Conservation (phyloP, 2,797 vertebrate genomes). For the Luscinia luscinia region DNA sequence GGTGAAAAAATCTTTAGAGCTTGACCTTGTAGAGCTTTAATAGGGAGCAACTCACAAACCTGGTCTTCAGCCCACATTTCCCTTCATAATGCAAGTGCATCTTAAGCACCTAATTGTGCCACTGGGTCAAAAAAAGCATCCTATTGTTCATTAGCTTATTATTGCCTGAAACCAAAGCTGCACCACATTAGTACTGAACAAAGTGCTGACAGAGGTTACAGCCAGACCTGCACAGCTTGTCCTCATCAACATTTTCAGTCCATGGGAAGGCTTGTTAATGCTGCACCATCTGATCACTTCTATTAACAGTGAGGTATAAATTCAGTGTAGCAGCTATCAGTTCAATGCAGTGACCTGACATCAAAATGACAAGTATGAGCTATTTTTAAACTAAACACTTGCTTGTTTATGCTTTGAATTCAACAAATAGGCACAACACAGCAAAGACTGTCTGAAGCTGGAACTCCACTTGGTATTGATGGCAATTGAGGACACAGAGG, state of each 20-base stretch:
- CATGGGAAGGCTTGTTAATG: neutral
- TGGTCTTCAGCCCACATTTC: neutral
- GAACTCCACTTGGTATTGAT: neutral
- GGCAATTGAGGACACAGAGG: neutral
- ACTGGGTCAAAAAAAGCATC: neutral
- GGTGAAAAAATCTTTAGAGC: neutral
- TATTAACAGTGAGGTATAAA: neutral
- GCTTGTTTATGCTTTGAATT: neutral
- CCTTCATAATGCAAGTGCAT: neutral
- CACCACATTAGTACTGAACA: neutral
- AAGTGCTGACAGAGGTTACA: neutral
- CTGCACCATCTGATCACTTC: neutral
- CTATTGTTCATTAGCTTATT: neutral
- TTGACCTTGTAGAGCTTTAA: neutral
- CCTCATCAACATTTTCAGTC: neutral
- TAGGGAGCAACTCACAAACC: neutral
- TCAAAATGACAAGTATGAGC: neutral
- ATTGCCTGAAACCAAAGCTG: neutral
- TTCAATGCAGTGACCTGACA: neutral
- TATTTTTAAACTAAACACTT: constrained; percentile 2
- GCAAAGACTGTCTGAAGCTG: neutral
- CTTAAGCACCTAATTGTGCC: neutral
- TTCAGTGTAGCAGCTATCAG: neutral
- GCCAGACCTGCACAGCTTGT: neutral
- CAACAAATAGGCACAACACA: neutral